Percentiles rank a stretch among this genome's conserved stretches.
Evolutionary conservation across 1,140 invertebrate genomes (phyloP).

Genomic region (Carcinoscorpius rotundicauda): DNA sequence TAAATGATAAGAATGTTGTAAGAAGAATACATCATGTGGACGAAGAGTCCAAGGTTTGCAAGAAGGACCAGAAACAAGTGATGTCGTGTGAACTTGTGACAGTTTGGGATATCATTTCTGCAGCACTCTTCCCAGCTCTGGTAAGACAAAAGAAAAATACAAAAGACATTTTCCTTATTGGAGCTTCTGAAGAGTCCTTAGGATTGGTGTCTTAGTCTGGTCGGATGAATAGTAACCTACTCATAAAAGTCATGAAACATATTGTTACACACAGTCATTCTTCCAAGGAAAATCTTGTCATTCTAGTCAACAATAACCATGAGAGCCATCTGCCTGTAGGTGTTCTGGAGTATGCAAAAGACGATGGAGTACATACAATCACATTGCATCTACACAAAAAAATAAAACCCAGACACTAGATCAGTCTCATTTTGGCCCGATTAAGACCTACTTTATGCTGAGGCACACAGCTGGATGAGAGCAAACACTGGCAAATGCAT

Average conservation of each 20-base stretch:
- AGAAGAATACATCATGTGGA: too few species aligned
- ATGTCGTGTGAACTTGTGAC: too few species aligned
- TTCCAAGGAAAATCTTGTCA: constrained; percentile 27
- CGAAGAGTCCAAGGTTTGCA: too few species aligned
- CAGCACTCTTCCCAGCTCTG: too few species aligned
- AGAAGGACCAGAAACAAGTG: too few species aligned
- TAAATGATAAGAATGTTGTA: too few species aligned
- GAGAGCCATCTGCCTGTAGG: constrained; percentile 27
- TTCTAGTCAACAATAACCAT: constrained; percentile 36
- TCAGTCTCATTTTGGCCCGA: constrained; percentile 20
- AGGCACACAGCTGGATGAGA: constrained; percentile 37
- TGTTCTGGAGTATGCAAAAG: constrained; percentile 24
- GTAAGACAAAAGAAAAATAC: too few species aligned
- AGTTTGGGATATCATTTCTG: too few species aligned
- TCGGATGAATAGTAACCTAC: too few species aligned
- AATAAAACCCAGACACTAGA: constrained; percentile 26
- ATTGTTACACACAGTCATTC: constrained; percentile 31
- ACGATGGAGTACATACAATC: constrained; percentile 23
- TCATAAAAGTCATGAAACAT: constrained; percentile 26
- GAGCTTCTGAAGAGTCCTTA: too few species aligned
- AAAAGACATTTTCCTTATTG: too few species aligned
- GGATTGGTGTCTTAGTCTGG: too few species aligned
- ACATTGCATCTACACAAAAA: constrained; percentile 25
- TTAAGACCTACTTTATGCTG: constrained; percentile 19
- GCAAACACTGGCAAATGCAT: constrained; percentile 28